These are phyloP conservation scores for Electrophaes corylata DNA, from an alignment of 2,888 invertebrate species.

Conservation along the genomic window DNA sequence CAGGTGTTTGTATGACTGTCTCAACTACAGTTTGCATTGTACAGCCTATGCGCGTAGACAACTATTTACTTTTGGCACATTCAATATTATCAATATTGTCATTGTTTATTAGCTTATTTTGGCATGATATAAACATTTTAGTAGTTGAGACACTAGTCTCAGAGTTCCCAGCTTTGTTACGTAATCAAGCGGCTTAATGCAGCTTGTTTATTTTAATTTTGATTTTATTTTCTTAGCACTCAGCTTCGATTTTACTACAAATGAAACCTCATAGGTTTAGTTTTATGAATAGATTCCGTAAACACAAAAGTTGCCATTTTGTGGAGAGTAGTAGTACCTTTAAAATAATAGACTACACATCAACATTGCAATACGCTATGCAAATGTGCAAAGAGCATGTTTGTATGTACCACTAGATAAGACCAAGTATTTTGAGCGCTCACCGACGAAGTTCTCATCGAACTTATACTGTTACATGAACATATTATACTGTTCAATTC, in stretches of 20 bases:
- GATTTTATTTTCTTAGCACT: constrained; percentile 3
- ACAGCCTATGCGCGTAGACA: neutral
- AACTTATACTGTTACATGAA: neutral
- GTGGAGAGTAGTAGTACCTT: neutral
- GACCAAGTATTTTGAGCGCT: constrained; percentile 10
- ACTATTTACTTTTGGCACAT: neutral
- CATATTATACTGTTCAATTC: too few relatives aligned
- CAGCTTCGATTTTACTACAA: neutral
- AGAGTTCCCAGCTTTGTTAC: constrained; percentile 10
- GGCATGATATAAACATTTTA: constrained; percentile 16
- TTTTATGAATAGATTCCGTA: neutral
- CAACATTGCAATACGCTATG: neutral
- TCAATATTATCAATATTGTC: constrained; percentile 1
- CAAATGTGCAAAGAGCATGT: neutral
- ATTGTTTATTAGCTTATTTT: constrained; percentile 7
- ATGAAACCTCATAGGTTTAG: neutral
- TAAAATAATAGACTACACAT: too few relatives aligned
- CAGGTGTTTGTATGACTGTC: neutral
- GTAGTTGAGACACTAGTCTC: constrained; percentile 12
- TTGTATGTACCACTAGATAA: neutral
- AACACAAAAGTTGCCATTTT: neutral
- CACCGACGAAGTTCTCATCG: neutral
- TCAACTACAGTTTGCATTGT: constrained; percentile 15
- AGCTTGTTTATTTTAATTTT: constrained; percentile 14
- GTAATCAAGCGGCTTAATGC: constrained; percentile 8